Base-by-base conservation (phyloP, 2,113 vertebrate species). In the Scophthalmus maximus region DNA sequence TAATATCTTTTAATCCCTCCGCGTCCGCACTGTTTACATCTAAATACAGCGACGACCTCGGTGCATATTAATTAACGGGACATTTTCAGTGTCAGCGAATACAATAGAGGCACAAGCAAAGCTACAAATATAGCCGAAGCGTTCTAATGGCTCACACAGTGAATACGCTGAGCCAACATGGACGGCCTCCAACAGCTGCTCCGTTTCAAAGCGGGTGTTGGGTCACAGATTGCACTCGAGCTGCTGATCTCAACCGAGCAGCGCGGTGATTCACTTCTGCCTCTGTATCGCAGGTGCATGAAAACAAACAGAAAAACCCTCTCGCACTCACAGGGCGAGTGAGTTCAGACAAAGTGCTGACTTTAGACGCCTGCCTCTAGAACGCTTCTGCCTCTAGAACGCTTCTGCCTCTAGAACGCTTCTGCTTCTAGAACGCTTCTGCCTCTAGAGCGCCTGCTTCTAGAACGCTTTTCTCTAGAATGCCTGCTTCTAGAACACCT, bases 291-390 rank as follows among this genome's bases (percentile, higher is more conserved):
- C 15, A 51, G 26, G 1, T 32, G 3, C 26, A 62, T 34, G 0
- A 23, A 62, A n/a, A 58, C n/a, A 68, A 57, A 69, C n/a, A 60
- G 2, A 26, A 51, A 26, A 51, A 26, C 44, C n/a, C 9, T 59
- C 9, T 46, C 40, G 42, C 47, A 36, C 58, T 47, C 32, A 26
- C 17, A 52, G 65, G 55, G 5, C 27, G 26, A 51, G 17, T 34
- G 40, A 53, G 71, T 47, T 77, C 18, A 38, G 47, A 42, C 29
- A 30, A 59, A 65, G 42, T 27, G 64, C 64, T 69, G 73, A 68
- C 46, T 55, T 42, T 40, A n/a, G 18, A 18, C 42, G 1, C 42
- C 18, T 18, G 5, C 20, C 20, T 22, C 44, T 8, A n/a, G n/a
- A n/a, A n/a, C n/a, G n/a, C n/a, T n/a, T n/a, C n/a, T n/a, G n/a